Evolutionary conservation across 92 coral and sea anemone species (phyloP), one percentile per base, ranked within the genome.

Genomic region (Metridium senile): DNA sequence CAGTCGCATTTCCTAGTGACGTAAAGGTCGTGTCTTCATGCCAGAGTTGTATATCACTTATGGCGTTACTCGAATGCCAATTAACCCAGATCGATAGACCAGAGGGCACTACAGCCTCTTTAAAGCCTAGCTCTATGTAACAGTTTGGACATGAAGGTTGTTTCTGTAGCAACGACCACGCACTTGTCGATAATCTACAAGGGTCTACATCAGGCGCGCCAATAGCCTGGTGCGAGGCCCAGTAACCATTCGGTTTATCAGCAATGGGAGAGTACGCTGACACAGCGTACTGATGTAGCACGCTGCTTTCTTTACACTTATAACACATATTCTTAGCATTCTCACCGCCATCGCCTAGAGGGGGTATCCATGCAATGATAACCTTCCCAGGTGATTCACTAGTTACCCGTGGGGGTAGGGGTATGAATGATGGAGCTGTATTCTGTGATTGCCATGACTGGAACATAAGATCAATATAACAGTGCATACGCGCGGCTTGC

Each of bases 401-500:
- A 1, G 86, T 95, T 7, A 95, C 92, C 30, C 97, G 93, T 23
- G 99, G 99, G 20, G 99, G 96, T 2, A 95, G 84, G 27, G 99
- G 97, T 30, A 95, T 85, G 67, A 92, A 92, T 9, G 99, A 95
- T 21, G 99, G 99, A 10, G 75, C 74, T 1, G 97, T 86, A 25
- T 88, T 79, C 52, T 57, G 63, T 1, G 82, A 79, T 65, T 95
- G 97, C 99, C 99, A 95, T 17, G 99, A 92, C 58, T 95, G 99
- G 76, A 89, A 89, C 20, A 92, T 79, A 43, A 89, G 69, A 53
- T 95, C 99, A 26, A 85, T 70, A 70, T 95, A 95, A 35, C 99
- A 95, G 54, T 95, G 99, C 99, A 95, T 95, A 52, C 99, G 82
- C 0, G 99, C 99, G 7, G 82, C 87, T 68, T 95, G 99, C 64